Conservation (phyloP, 2,113 vertebrate genomes). For the Spea multiplicata region DNA sequence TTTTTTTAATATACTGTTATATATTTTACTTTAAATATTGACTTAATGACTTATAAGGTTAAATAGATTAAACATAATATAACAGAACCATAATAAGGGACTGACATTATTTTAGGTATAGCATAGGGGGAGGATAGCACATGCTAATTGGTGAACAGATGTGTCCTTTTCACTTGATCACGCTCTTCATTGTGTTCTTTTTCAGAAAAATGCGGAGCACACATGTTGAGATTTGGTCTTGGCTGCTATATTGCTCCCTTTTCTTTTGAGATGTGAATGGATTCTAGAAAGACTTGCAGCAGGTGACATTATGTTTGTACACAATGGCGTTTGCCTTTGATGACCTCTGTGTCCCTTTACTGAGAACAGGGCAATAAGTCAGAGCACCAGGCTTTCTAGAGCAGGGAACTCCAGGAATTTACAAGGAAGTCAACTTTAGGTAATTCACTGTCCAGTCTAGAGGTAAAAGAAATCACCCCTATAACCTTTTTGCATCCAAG, state of each 20-base stretch:
- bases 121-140: too few relatives aligned
- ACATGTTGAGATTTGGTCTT: not conserved
- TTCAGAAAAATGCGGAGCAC: not conserved
- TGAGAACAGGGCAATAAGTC: slow-evolving; percentile 8
- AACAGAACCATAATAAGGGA: too few relatives aligned
- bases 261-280: not conserved
- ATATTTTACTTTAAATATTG: too few relatives aligned
- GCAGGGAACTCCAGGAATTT: not conserved
- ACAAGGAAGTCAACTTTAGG: slow-evolving; percentile 1
- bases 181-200: slow-evolving; percentile 14
- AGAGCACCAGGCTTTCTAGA: slow-evolving; percentile 1
- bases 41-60: too few relatives aligned
- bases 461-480: not conserved
- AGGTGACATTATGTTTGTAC: not conserved
- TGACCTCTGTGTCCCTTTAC: slow-evolving; percentile 6
- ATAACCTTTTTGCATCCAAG: not conserved
- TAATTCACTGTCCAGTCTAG: not conserved
- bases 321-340: slow-evolving; percentile 9
- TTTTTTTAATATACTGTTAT: too few relatives aligned
- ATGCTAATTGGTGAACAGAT: slow-evolving; percentile 1
- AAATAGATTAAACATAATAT: too few relatives aligned
- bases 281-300: not conserved
- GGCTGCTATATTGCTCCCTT: not conserved
- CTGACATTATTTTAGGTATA: too few relatives aligned
- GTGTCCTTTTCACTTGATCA: slow-evolving; percentile 33